A percentile compares a stretch with the other conserved stretches of the same genome.
Evolutionary conservation across 2,797 vertebrate species (phyloP).

Genomic region (Platyrinchus mystaceus): DNA sequence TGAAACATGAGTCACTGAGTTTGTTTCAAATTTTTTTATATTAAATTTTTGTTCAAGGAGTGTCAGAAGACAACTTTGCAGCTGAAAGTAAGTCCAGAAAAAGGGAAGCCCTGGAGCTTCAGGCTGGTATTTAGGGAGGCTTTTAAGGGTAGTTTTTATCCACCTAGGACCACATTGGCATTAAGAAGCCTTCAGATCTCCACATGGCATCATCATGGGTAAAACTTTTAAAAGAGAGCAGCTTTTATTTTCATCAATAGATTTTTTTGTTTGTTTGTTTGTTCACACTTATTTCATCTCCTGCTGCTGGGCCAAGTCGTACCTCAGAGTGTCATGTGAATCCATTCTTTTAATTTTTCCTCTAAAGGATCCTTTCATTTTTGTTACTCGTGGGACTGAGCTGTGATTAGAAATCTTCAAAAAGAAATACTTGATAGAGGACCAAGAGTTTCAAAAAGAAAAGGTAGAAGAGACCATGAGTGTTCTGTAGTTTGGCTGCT

Average conservation of each 20-base stretch:
- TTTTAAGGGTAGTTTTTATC: neutral
- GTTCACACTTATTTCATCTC: neutral
- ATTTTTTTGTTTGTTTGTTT: neutral
- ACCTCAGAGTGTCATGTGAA: neutral
- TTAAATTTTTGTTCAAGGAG: neutral
- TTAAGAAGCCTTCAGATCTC: neutral
- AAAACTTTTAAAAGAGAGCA: neutral
- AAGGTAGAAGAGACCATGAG: neutral
- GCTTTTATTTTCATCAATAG: neutral
- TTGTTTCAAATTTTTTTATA: neutral
- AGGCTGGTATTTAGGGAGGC: neutral
- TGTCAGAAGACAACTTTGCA: neutral
- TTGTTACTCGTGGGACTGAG: neutral
- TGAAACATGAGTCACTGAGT: neutral
- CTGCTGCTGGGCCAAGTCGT: neutral
- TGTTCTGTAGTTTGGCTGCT: neutral
- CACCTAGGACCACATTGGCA: neutral
- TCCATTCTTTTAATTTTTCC: neutral
- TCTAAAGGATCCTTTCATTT: neutral
- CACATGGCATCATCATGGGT: neutral
- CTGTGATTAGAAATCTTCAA: neutral
- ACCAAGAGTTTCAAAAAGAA: neutral
- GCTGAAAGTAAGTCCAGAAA: neutral
- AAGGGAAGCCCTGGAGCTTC: neutral
- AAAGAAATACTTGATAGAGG: neutral